These are phyloP conservation scores for Abscondita cerata DNA, from an alignment of 2,888 invertebrate species.

Conservation along the genomic window DNA sequence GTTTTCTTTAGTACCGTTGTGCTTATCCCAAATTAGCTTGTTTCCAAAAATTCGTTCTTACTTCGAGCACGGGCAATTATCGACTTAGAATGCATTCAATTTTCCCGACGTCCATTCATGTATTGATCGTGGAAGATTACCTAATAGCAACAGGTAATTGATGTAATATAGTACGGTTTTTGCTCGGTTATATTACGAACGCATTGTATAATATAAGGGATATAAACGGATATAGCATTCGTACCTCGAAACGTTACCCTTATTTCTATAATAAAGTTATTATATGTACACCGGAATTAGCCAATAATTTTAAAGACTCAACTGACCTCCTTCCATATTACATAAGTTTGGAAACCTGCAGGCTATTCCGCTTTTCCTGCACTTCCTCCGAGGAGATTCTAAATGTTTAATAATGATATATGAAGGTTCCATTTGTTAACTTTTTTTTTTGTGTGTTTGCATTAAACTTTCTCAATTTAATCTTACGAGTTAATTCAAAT, in stretches of 20 bases:
- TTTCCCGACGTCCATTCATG: too few relatives aligned
- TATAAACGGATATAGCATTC: not conserved
- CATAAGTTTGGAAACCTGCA: slow-evolving; percentile 21
- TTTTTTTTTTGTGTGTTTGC: not conserved
- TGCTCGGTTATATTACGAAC: not conserved
- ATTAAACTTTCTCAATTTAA: not conserved
- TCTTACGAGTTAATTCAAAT: not conserved
- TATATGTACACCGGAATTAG: slow-evolving; percentile 11
- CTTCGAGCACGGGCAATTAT: too few relatives aligned
- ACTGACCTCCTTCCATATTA: slow-evolving; percentile 12
- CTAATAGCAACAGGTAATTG: too few relatives aligned
- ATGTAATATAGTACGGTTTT: too few relatives aligned
- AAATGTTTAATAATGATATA: slow-evolving; percentile 16
- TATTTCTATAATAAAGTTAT: slow-evolving; percentile 16
- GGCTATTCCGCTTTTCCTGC: slow-evolving; percentile 8
- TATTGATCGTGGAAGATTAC: too few relatives aligned
- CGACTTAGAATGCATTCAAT: too few relatives aligned
- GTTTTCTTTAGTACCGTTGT: too few relatives aligned
- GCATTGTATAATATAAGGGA: not conserved
- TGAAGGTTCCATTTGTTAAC: slow-evolving; percentile 12
- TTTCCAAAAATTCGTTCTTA: too few relatives aligned
- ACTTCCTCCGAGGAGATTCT: slow-evolving; percentile 11
- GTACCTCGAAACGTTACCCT: not conserved
- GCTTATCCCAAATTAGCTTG: too few relatives aligned
- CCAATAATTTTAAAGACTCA: slow-evolving; percentile 13